A percentile compares a stretch with the other conserved stretches of the same genome.
phyloP scores from a whole-genome alignment of 2,888 invertebrate species.

The Latrodectus elegans region DNA sequence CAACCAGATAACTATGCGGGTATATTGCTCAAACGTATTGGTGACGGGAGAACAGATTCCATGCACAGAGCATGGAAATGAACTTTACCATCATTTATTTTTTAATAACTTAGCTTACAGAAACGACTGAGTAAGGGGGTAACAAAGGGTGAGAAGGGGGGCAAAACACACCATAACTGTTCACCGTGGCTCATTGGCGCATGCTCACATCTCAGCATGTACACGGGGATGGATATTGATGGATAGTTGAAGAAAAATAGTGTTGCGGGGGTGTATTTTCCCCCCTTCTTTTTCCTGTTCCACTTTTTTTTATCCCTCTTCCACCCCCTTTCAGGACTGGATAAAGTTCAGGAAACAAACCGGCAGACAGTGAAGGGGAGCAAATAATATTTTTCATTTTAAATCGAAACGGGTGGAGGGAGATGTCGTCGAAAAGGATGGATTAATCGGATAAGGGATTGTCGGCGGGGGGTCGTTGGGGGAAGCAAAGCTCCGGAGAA shows the following conservation, averaged over 20 bases:
- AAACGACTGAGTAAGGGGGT: too few species aligned
- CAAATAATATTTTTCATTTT: slow-evolving; percentile 34
- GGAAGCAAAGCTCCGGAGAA: not conserved
- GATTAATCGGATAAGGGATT: not conserved
- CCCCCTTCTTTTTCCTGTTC: not conserved
- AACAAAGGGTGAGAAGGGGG: too few species aligned
- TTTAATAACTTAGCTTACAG: too few species aligned
- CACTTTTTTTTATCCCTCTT: slow-evolving; percentile 6
- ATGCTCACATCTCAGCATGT: slow-evolving; percentile 13
- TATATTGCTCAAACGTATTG: too few species aligned
- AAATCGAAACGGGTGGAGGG: slow-evolving; percentile 9
- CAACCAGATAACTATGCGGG: too few species aligned
- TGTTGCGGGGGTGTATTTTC: not conserved
- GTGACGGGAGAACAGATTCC: too few species aligned
- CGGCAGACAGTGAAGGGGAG: not conserved
- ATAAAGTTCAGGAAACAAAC: slow-evolving; percentile 26
- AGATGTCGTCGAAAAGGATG: not conserved
- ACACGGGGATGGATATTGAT: slow-evolving; percentile 30
- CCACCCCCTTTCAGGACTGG: not conserved
- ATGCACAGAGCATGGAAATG: too few species aligned
- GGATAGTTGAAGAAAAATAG: slow-evolving; percentile 21
- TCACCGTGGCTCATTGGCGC: slow-evolving; percentile 17
- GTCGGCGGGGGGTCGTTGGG: not conserved
- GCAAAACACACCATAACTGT: too few species aligned
- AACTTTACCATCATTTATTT: too few species aligned